These are phyloP conservation scores for Craterocephalus amniculus DNA, from an alignment of 2,797 vertebrate genomes.

Conservation along the genomic window DNA sequence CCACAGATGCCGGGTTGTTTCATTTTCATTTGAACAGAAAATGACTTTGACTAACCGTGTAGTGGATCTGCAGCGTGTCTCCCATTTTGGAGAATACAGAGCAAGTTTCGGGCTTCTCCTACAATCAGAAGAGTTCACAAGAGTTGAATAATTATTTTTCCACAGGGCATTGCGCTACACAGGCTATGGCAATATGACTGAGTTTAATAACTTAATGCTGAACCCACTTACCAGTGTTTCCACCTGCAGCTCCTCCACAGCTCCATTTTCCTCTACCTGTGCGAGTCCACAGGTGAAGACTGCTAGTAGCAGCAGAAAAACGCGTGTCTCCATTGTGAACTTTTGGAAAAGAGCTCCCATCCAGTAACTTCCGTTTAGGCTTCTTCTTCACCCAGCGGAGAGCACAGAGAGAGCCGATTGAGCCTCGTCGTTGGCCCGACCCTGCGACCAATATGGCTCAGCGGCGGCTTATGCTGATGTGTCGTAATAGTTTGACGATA, in stretches of 20 bases:
- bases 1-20: not conserved
- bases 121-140: slow-evolving; percentile 38
- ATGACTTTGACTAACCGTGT: slow-evolving; percentile 86
- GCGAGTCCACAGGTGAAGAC: slow-evolving; percentile 61
- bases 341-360: slow-evolving; percentile 50
- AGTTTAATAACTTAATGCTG: not conserved
- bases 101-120: slow-evolving; percentile 90
- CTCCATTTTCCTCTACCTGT: slow-evolving; percentile 52
- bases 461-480: slow-evolving; percentile 79
- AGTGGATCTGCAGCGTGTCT: slow-evolving; percentile 93
- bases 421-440: slow-evolving; percentile 29
- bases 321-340: slow-evolving; percentile 71
- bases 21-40: too few species aligned
- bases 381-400: slow-evolving; percentile 14
- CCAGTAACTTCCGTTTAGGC: slow-evolving; percentile 62
- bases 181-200: not conserved
- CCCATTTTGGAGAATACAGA: slow-evolving; percentile 84
- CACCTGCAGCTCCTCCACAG: slow-evolving; percentile 77
- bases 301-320: slow-evolving; percentile 65
- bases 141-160: not conserved
- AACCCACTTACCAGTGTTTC: slow-evolving; percentile 82
- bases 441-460: slow-evolving; percentile 50
- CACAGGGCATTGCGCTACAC: not conserved
- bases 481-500: slow-evolving; percentile 76
- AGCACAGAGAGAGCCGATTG: slow-evolving; percentile 1